phyloP scores from a whole-genome alignment of 2,113 vertebrate genomes.

The Anseranas semipalmata region DNA sequence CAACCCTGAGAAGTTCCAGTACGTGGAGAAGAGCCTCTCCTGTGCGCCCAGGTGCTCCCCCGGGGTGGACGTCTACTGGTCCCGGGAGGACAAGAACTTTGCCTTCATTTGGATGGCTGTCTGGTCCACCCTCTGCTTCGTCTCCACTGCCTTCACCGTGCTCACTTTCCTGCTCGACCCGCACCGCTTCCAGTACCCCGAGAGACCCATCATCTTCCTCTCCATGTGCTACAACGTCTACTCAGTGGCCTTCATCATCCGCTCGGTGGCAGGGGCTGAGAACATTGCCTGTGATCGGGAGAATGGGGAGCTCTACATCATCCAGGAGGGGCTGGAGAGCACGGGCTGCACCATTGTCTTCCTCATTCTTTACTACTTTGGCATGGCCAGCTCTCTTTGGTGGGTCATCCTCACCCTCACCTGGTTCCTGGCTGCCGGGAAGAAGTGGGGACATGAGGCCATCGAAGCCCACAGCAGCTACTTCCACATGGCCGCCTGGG shows the following conservation, averaged over 20 bases:
- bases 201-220: constrained; percentile 97
- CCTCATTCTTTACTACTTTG: constrained; percentile 96
- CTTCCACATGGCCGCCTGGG: constrained; percentile 98
- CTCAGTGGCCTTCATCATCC: constrained; percentile 95
- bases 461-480: constrained; percentile 98
- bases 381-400: constrained; percentile 98
- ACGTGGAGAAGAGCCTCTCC: constrained; percentile 91
- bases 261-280: constrained; percentile 90
- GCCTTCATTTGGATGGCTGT: constrained; percentile 97
- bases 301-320: constrained; percentile 90
- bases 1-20: constrained; percentile 96
- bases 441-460: constrained; percentile 98
- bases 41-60: constrained; percentile 91
- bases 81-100: constrained; percentile 92
- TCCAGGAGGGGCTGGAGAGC: constrained; percentile 95
- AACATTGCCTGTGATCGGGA: constrained; percentile 96
- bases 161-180: constrained; percentile 97
- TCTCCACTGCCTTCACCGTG: constrained; percentile 96
- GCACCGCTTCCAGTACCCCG: constrained; percentile 96
- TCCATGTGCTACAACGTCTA: constrained; percentile 99
- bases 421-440: constrained; percentile 96
- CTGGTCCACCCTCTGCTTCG: constrained; percentile 94
- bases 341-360: constrained; percentile 97
- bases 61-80: constrained; percentile 94
- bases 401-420: constrained; percentile 97